Evolutionary conservation across 2,113 vertebrate genomes (phyloP).

Genomic region (Indri indri): DNA sequence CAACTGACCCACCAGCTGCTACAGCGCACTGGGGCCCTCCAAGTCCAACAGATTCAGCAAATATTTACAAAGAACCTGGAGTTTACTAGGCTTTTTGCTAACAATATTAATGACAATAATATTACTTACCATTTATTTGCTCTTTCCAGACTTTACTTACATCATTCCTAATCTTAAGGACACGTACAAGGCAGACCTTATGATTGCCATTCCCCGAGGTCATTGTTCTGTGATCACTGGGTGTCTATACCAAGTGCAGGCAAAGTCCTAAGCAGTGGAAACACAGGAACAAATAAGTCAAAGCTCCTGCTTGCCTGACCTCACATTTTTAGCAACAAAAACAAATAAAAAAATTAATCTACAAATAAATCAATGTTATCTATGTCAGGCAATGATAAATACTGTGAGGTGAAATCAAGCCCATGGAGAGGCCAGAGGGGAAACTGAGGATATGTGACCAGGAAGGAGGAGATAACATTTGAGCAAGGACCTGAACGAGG

Average conservation of each 20-base stretch:
- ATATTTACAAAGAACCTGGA: conserved; percentile 2
- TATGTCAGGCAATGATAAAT: background rate
- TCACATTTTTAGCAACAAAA: background rate
- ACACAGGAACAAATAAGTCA: background rate
- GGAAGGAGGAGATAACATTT: background rate
- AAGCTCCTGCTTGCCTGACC: background rate
- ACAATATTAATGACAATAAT: background rate
- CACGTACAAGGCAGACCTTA: background rate
- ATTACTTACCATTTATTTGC: background rate
- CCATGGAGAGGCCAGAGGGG: background rate
- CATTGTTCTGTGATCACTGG: background rate
- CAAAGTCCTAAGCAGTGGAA: background rate
- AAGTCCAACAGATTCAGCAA: background rate
- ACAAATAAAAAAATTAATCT: background rate
- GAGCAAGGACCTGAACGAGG: background rate
- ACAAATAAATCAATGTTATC: background rate
- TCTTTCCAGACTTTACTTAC: background rate
- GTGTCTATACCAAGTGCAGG: background rate
- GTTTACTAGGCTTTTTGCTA: background rate
- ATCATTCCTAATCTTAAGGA: background rate
- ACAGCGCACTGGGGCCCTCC: background rate
- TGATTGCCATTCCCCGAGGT: background rate
- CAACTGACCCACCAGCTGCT: background rate
- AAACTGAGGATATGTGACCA: background rate
- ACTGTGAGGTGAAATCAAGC: background rate